These are phyloP conservation scores for Antigone vipio DNA, from an alignment of 2,113 vertebrate genomes.

Conservation along the genomic window DNA sequence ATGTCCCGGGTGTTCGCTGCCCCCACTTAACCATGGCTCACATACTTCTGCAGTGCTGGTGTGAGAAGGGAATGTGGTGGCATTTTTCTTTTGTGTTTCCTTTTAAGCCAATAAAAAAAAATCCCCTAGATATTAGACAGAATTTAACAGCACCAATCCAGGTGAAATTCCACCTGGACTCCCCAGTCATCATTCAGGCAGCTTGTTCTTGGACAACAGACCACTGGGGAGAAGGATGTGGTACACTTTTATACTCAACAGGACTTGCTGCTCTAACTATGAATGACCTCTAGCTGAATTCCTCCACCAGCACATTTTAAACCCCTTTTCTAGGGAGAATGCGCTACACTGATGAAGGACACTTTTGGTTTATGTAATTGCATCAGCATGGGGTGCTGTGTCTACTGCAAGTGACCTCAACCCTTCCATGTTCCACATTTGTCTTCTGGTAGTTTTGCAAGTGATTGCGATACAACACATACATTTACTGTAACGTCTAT, in stretches of 20 bases:
- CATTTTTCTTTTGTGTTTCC: background rate
- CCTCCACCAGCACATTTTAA: background rate
- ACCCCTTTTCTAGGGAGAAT: background rate
- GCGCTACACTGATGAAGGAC: background rate
- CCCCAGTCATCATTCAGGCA: background rate
- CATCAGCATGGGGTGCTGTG: background rate
- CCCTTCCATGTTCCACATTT: background rate
- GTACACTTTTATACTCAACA: background rate
- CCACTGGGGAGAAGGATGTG: background rate
- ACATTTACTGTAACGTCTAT: background rate
- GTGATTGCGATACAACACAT: background rate
- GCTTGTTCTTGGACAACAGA: background rate
- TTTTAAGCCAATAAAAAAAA: background rate
- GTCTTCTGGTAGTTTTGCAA: background rate
- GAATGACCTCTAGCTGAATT: background rate
- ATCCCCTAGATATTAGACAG: accelerated
- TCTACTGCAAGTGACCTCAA: background rate
- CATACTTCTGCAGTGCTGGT: background rate
- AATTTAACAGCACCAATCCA: background rate
- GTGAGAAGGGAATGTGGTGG: background rate
- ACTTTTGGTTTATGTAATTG: background rate
- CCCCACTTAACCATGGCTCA: background rate
- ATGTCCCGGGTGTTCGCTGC: background rate
- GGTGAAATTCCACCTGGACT: background rate
- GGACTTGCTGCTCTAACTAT: background rate